Evolutionary conservation across 2,797 vertebrate species (phyloP), one percentile per base, ranked within the genome.

Genomic region (Acridotheres tristis): DNA sequence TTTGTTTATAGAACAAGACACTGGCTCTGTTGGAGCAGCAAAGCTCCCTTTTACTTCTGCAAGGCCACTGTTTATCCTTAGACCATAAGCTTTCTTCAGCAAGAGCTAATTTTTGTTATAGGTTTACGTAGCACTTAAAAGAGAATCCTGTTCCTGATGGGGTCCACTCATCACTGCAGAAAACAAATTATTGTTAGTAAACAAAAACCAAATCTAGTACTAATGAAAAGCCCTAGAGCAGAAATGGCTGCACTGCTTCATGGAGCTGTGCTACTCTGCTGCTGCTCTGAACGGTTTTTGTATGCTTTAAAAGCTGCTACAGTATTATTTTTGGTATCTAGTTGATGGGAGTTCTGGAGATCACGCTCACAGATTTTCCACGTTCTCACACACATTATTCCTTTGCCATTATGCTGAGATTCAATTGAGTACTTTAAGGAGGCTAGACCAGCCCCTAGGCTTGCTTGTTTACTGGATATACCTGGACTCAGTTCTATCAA

Each of bases 71-170:
- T 84, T 95, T 83, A 93, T 84, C 62, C 51, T 92, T 48, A 91
- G 62, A 74, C 47, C n/a, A 50, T 78, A 81, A 88, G 89, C 72
- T 78, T 92, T 91, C 79, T 77, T 80, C 50, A 94, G 76, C 72
- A 92, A 91, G 43, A 89, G 54, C 75, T 95, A 66, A 88, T 93
- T 95, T 92, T 89, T 94, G 6, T 91, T 93, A 88, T 7, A 75
- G 73, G 79, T 91, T 96, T 94, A 89, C 62, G 50, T 11, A 94
- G 89, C 91, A 93, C 71, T 69, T 87, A 71, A 75, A 89, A 84
- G 79, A 83, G 80, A 95, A 92, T 77, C 29, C 57, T 88, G 23
- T 79, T 90, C 34, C 78, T 85, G 57, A 83, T 38, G 78, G 61
- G 48, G 68, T 80, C 69, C 40, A 62, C 85, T 95, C 75, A 77